phyloP scores from a whole-genome alignment of 1,140 invertebrate genomes.

The Phocides pigmalion region DNA sequence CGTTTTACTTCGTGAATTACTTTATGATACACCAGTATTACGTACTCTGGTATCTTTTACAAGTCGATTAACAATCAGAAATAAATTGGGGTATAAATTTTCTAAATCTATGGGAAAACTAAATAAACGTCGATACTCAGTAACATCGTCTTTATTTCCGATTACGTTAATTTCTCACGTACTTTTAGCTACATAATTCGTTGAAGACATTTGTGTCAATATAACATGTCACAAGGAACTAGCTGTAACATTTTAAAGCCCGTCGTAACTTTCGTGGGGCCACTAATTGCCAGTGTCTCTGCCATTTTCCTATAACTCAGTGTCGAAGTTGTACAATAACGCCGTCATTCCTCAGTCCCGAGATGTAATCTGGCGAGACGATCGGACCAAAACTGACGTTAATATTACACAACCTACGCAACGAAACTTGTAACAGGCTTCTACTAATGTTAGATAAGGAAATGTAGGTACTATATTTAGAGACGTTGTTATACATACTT shows the following conservation, averaged over 20 bases:
- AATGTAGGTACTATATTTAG: too few species aligned
- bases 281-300: slow-evolving; percentile 30
- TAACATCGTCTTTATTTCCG: background rate
- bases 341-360: slow-evolving; percentile 17
- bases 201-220: background rate
- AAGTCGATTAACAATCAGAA: too few species aligned
- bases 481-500: too few species aligned
- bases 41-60: background rate
- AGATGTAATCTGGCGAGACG: slow-evolving; percentile 28
- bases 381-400: slow-evolving; percentile 32
- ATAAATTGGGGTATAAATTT: too few species aligned
- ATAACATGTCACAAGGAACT: background rate
- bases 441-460: too few species aligned
- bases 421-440: background rate
- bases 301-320: slow-evolving; percentile 32
- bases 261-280: slow-evolving; percentile 12
- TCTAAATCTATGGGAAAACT: too few species aligned
- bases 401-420: slow-evolving; percentile 32
- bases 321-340: slow-evolving; percentile 26
- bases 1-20: slow-evolving; percentile 1
- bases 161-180: background rate
- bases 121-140: background rate
- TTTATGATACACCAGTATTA: background rate
- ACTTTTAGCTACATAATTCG: slow-evolving; percentile 14
- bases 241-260: slow-evolving; percentile 22